Evolutionary conservation across 2,113 vertebrate genomes (phyloP).

Genomic region (Hystrix cristata): DNA sequence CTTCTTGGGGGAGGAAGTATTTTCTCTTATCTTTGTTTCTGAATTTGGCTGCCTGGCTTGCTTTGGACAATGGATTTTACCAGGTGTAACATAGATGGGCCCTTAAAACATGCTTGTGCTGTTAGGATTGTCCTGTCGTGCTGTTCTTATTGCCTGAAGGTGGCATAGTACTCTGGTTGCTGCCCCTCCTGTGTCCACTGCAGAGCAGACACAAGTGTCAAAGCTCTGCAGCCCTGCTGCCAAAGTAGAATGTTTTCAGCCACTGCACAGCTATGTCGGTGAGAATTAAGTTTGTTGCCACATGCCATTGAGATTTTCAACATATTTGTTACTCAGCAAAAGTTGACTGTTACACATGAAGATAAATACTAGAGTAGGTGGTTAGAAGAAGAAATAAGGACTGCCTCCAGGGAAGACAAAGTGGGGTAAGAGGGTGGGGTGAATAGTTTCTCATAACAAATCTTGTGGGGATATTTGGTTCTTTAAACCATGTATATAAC

Average conservation of each 20-base stretch:
- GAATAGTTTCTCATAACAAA: not conserved
- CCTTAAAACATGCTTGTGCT: not conserved
- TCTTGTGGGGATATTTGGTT: not conserved
- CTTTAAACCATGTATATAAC: not conserved
- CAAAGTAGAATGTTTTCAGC: too few relatives aligned
- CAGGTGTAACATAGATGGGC: not conserved
- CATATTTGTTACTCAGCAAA: not conserved
- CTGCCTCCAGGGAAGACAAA: not conserved
- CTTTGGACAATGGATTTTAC: conserved; percentile 17
- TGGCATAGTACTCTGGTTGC: not conserved
- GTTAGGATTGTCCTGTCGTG: not conserved
- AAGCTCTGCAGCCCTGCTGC: not conserved
- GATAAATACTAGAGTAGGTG: not conserved
- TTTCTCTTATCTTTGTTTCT: conserved; percentile 8
- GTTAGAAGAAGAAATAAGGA: not conserved
- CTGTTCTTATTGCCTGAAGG: not conserved
- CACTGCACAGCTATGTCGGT: not conserved
- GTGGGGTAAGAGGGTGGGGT: not conserved
- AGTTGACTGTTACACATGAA: not conserved
- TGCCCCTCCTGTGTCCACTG: not conserved
- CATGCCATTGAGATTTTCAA: not conserved
- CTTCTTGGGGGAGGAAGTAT: not conserved
- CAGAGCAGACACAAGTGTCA: not conserved
- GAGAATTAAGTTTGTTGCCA: not conserved
- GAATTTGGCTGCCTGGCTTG: not conserved